These are phyloP conservation scores for Muscicapa comitata DNA, from an alignment of 2,797 vertebrate genomes.

Conservation along the genomic window DNA sequence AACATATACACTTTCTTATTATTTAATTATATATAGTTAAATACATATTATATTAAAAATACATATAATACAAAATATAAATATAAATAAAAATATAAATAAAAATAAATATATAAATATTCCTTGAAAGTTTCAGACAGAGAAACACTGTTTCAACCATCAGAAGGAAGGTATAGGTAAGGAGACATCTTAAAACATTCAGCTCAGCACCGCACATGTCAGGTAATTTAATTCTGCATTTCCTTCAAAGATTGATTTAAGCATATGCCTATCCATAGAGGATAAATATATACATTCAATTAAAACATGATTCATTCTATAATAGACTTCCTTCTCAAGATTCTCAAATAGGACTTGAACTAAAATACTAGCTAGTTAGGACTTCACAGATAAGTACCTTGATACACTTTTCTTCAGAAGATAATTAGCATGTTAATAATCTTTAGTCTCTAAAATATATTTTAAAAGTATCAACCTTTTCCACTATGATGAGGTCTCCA, in stretches of 20 bases:
- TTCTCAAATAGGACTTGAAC: not conserved
- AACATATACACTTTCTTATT: not conserved
- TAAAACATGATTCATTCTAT: not conserved
- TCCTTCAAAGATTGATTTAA: not conserved
- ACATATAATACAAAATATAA: not conserved
- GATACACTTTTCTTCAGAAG: constrained; percentile 30
- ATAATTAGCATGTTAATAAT: constrained; percentile 17
- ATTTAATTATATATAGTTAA: not conserved
- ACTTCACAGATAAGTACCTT: constrained; percentile 35
- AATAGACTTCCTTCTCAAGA: not conserved
- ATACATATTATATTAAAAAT: not conserved
- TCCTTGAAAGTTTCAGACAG: not conserved
- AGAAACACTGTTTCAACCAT: not conserved
- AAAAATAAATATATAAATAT: not conserved
- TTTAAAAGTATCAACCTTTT: constrained; percentile 87
- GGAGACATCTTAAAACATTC: not conserved
- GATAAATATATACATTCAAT: not conserved
- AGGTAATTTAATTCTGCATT: not conserved
- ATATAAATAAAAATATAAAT: too few relatives aligned
- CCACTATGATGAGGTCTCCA: constrained; percentile 96
- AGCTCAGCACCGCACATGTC: not conserved
- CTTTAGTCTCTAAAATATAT: constrained; percentile 63
- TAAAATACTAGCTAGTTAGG: not conserved
- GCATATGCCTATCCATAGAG: not conserved
- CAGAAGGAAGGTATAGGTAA: not conserved